phyloP scores from a whole-genome alignment of 2,113 vertebrate genomes.

The Tenebrosternarchus preto region DNA sequence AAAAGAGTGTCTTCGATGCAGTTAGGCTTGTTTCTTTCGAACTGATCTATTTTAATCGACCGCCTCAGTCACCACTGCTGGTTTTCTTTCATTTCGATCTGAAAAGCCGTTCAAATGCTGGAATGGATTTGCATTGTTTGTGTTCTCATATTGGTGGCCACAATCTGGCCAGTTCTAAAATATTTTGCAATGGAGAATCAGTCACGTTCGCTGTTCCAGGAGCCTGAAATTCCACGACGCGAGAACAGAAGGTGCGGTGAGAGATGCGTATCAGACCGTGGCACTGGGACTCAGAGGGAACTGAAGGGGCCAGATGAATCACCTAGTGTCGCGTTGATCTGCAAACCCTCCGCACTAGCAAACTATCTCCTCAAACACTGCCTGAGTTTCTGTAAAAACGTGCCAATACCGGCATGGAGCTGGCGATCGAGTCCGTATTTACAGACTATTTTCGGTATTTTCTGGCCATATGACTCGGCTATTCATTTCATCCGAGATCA shows the following conservation, averaged over 20 bases:
- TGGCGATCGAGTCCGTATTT: slow-evolving; percentile 73
- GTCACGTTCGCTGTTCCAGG: slow-evolving; percentile 16
- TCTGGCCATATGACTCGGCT: slow-evolving; percentile 70
- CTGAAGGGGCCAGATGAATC: slow-evolving; percentile 34
- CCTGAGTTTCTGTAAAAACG: slow-evolving; percentile 66
- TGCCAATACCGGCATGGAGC: slow-evolving; percentile 62
- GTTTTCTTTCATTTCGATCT: background rate
- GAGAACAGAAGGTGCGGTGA: slow-evolving; percentile 20
- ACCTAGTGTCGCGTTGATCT: slow-evolving; percentile 65
- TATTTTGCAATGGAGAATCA: slow-evolving; percentile 52
- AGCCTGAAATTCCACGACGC: slow-evolving; percentile 51
- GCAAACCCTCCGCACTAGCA: slow-evolving; percentile 80
- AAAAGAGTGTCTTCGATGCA: background rate
- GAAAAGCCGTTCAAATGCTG: slow-evolving; percentile 70
- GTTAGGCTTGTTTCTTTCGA: background rate
- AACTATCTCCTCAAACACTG: slow-evolving; percentile 79
- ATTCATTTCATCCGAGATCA: slow-evolving; percentile 77
- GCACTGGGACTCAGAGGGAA: slow-evolving; percentile 9
- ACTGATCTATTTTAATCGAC: background rate
- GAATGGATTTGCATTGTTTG: slow-evolving; percentile 70
- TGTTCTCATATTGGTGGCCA: slow-evolving; percentile 68
- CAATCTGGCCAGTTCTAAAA: slow-evolving; percentile 67
- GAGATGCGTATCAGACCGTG: slow-evolving; percentile 46
- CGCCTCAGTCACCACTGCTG: background rate
- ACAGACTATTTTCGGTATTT: slow-evolving; percentile 70